Conservation (phyloP, 2,888 invertebrate species). For the Melanchra persicariae region DNA sequence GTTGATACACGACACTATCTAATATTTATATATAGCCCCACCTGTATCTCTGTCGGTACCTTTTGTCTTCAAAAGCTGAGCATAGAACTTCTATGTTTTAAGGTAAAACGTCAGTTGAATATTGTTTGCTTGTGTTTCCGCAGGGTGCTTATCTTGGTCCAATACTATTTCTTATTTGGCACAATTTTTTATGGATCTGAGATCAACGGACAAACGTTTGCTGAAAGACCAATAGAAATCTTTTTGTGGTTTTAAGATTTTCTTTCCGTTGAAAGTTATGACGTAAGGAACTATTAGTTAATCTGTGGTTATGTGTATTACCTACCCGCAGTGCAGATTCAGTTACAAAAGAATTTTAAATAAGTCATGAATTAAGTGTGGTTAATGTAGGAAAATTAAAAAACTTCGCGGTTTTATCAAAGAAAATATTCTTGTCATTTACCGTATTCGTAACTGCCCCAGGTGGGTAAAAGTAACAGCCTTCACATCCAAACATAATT, state of each 20-base stretch:
- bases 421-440: constrained; percentile 26
- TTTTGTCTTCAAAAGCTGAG: constrained; percentile 18
- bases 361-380: not conserved
- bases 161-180: constrained; percentile 39
- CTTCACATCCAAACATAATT: constrained; percentile 54
- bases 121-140: constrained; percentile 25
- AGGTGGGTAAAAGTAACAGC: constrained; percentile 57
- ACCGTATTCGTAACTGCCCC: constrained; percentile 23
- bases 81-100: not conserved
- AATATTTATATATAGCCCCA: constrained; percentile 20
- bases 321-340: no score
- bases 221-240: constrained; percentile 15
- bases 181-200: constrained; percentile 14
- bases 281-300: no score
- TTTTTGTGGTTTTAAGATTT: no score
- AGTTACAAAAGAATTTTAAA: not conserved
- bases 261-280: no score
- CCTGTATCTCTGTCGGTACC: constrained; percentile 21
- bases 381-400: not conserved
- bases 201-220: constrained; percentile 4
- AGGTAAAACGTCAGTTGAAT: constrained; percentile 14
- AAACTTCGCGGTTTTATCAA: constrained; percentile 12
- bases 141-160: constrained; percentile 44
- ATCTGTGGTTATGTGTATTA: not conserved
- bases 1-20: constrained; percentile 28